A percentile compares a stretch with the other conserved stretches of the same genome.
These are phyloP conservation scores for Acromyrmex heyeri DNA, from an alignment of 1,140 invertebrate species.

Conservation along the genomic window DNA sequence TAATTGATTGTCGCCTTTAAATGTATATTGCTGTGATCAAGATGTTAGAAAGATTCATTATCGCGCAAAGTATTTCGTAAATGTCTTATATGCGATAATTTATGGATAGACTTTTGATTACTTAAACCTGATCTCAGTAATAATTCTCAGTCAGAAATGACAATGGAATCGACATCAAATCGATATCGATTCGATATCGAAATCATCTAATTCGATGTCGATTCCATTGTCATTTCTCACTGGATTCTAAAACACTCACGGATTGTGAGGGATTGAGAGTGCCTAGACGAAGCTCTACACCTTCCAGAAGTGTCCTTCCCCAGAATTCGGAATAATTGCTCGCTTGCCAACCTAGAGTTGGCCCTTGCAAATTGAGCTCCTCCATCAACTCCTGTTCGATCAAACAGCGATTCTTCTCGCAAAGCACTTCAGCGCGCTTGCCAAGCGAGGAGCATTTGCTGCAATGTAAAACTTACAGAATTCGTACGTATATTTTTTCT, in stretches of 20 bases:
- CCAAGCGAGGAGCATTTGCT: constrained; percentile 89
- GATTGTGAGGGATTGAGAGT: constrained; percentile 88
- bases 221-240: too few species aligned
- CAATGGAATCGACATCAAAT: too few species aligned
- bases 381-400: constrained; percentile 90
- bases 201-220: too few species aligned
- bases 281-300: constrained; percentile 91
- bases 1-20: neutral
- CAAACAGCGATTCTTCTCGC: constrained; percentile 92
- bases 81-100: neutral
- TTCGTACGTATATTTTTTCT: neutral
- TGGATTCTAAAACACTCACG: constrained; percentile 76
- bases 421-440: constrained; percentile 87
- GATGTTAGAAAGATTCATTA: neutral
- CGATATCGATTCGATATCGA: too few species aligned
- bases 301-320: constrained; percentile 93
- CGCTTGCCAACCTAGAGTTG: constrained; percentile 90
- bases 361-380: constrained; percentile 88
- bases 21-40: too few species aligned
- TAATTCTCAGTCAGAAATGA: neutral
- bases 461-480: constrained; percentile 61
- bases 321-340: constrained; percentile 94
- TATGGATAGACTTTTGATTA: too few species aligned
- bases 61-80: neutral
- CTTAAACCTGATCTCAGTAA: neutral